Evolutionary conservation across 2,888 invertebrate genomes (phyloP), one percentile per base, ranked within the genome.

Genomic region (Prosopocoilus inquinatus): DNA sequence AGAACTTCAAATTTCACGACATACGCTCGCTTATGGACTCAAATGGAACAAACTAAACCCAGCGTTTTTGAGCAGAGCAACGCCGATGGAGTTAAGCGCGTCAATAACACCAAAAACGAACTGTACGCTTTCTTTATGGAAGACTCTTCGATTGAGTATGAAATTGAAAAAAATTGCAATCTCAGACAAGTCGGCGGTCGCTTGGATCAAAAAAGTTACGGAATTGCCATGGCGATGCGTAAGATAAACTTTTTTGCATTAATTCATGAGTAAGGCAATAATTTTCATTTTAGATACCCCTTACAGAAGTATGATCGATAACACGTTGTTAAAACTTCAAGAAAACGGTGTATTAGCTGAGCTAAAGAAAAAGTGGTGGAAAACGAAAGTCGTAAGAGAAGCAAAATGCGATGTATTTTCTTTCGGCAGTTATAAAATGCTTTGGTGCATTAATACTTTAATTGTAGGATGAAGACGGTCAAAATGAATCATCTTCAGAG

Each of bases 41-140:
- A 88, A 47, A 97, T 96, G 96, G 88, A 88, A 61, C 85, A 89
- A 12, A 83, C 90, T 1, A 82, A 68, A 56, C 94, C 94, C 0
- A 84, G 87, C 0, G 93, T 96, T 1, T 95, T 94, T 75, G 86
- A 88, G 9, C 84, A 83, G 57, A 87, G 82, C 67, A 96, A 94
- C 72, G 84, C 84, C 28, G 91, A 93, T 68, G 97, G 96, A 0
- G 87, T 94, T 0, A 88, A 91, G 8, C 82, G 93, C 59, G 96
- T 96, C 0, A 69, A 84, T 50, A 88, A 86, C 72, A 86, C 85
- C 12, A 90, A 89, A 74, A 83, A 89, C 54, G 83, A 87, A 54
- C 81, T 81, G 43, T 99, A 95, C 74, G 98, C 98, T 1, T 98
- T 90, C 75, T 81, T 99, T 47, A 96, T 97, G 94, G 98, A 98